Evolutionary conservation across 2,113 vertebrate species (phyloP), one percentile per base, ranked within the genome.

Genomic region (Phalacrocorax pelagicus): DNA sequence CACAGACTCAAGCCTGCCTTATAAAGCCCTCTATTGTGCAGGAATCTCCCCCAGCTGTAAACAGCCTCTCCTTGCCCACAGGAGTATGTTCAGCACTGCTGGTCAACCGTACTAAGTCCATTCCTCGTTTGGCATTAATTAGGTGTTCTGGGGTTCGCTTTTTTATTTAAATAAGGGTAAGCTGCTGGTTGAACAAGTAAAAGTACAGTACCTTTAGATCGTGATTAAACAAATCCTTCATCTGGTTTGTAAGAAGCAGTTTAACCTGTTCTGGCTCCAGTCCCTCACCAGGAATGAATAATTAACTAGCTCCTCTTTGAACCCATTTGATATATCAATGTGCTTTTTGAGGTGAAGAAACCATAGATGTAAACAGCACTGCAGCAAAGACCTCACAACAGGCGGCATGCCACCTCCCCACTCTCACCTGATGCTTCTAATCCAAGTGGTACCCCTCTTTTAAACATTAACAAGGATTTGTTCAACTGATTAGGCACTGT

Each of bases 281-380:
- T 77, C 38, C n/a, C 63, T 51, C 11, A 6, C 40, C 47, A 46
- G 1, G 47, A 70, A 54, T 36, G 42, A 92, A 80, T 83, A 32
- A 73, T 72, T 81, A 88, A 82, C 92, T n/a, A 83, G n/a, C 40
- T 80, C n/a, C 71, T 77, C 82, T 55, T 85, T 77, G 81, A 75
- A 80, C 62, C 66, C 62, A 11, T 0, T 16, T 36, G 49, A 82
- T 26, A 5, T 26, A 19, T 1, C 51, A 44, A 54, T 11, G 51
- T 1, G 4, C 72, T 66, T 70, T 61, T n/a, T 57, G 42, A 86
- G 36, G 13, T 38, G 77, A 73, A 65, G 63, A 93, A 82, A 52
- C 26, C 61, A 40, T 3, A 51, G n/a, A 1, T 2, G 57, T 2
- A 23, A 65, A 27, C 15, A 32, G 71, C 36, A 23, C 0, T 44